Conservation (phyloP, 2,113 vertebrate genomes). For the Agapornis roseicollis region DNA sequence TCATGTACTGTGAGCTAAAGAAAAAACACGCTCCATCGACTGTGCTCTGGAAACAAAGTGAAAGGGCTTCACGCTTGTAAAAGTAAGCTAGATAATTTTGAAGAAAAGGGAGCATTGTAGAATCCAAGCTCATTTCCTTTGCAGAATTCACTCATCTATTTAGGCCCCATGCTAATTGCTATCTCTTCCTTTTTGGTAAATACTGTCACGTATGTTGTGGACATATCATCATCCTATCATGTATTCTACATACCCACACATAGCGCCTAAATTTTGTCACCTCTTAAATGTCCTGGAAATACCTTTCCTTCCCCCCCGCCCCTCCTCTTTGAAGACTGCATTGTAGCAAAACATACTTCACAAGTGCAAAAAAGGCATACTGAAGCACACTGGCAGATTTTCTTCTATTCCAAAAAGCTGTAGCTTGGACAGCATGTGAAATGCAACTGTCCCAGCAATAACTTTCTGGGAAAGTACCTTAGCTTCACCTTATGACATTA, state of each 20-base stretch:
- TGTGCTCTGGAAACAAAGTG: not conserved
- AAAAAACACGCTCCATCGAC: not conserved
- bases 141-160: not conserved
- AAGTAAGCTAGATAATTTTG: not conserved
- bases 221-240: not conserved
- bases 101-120: not conserved
- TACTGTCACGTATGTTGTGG: not conserved
- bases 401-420: not conserved
- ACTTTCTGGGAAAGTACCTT: not conserved
- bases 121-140: not conserved
- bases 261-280: not conserved
- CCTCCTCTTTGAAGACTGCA: not conserved
- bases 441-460: no score
- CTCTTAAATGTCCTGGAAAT: not conserved
- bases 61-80: not conserved
- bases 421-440: not conserved
- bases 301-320: accelerated
- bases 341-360: not conserved
- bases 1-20: not conserved
- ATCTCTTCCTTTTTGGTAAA: not conserved
- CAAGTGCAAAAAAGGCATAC: not conserved
- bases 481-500: not conserved
- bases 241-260: not conserved
- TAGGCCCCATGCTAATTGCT: not conserved
- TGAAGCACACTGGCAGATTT: accelerated